phyloP scores from a whole-genome alignment of 2,113 vertebrate genomes.

The Gnathonemus echidnorhynchus region DNA sequence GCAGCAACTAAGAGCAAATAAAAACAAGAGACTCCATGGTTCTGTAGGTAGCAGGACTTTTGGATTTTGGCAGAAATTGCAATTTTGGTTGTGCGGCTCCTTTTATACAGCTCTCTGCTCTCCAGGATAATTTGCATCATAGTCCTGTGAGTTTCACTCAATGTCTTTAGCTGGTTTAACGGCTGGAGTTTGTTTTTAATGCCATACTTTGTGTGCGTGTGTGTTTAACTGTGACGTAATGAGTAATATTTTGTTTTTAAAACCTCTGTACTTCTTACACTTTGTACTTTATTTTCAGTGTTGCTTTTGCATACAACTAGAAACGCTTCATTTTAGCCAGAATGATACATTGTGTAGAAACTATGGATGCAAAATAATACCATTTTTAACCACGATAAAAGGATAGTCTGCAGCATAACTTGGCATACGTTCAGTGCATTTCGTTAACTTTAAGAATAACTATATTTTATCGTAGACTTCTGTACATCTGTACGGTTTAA shows the following conservation, averaged over 20 bases:
- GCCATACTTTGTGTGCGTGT: not conserved
- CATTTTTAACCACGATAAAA: not conserved
- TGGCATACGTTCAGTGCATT: not conserved
- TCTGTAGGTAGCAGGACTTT: not conserved
- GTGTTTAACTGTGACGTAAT: not conserved
- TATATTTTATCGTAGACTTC: not conserved
- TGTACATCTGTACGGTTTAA: not conserved
- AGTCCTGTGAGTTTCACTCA: not conserved
- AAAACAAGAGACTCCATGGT: not conserved
- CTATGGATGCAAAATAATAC: not conserved
- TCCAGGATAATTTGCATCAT: not conserved
- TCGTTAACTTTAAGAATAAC: not conserved
- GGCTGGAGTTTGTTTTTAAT: not conserved
- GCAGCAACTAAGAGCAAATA: not conserved
- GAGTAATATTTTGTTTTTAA: not conserved
- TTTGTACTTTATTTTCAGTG: not conserved
- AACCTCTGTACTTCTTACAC: not conserved
- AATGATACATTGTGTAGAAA: not conserved
- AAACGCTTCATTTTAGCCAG: not conserved
- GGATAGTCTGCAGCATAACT: not conserved
- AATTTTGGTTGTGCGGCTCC: not conserved
- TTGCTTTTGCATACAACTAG: not conserved
- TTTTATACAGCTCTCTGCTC: not conserved
- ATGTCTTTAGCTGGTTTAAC: not conserved
- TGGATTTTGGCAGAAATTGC: not conserved